Conservation (phyloP, 2,113 vertebrate genomes). For the Nerophis ophidion region DNA sequence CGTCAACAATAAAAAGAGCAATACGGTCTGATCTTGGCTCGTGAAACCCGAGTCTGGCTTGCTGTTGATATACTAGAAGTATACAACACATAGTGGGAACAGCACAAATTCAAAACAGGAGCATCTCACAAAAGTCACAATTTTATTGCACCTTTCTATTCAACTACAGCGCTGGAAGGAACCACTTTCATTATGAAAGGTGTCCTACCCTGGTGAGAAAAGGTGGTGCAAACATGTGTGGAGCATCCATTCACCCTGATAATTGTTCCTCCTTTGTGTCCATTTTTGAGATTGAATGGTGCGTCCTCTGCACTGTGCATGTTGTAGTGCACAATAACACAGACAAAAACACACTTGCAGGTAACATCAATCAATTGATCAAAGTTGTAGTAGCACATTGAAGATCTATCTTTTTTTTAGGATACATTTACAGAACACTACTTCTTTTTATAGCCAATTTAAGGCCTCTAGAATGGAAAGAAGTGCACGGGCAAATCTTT, state of each 20-base stretch:
- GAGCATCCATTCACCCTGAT: slow-evolving; percentile 35
- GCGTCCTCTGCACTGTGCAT: slow-evolving; percentile 6
- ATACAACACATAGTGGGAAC: too few relatives aligned
- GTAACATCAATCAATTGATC: slow-evolving; percentile 46
- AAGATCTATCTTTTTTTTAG: slow-evolving; percentile 41
- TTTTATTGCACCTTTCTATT: slow-evolving; percentile 75
- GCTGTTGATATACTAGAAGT: too few relatives aligned
- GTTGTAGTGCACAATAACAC: slow-evolving; percentile 38
- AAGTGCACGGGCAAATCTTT: slow-evolving; percentile 51
- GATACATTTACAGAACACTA: slow-evolving; percentile 28
- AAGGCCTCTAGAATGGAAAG: slow-evolving; percentile 68
- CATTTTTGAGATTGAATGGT: neutral
- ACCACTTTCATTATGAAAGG: slow-evolving; percentile 66
- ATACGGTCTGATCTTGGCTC: too few relatives aligned
- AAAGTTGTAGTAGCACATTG: slow-evolving; percentile 59
- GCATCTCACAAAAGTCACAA: slow-evolving; percentile 65
- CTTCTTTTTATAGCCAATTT: slow-evolving; percentile 53
- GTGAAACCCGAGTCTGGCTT: too few relatives aligned
- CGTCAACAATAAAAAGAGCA: too few relatives aligned
- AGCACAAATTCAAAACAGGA: slow-evolving; percentile 7
- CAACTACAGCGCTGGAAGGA: slow-evolving; percentile 53
- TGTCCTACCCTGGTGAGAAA: slow-evolving; percentile 59
- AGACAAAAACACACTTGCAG: slow-evolving; percentile 35
- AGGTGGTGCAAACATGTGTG: slow-evolving; percentile 59
- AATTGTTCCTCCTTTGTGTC: neutral